Evolutionary conservation across 2,113 vertebrate genomes (phyloP).

Genomic region (Apodemus speciosus): DNA sequence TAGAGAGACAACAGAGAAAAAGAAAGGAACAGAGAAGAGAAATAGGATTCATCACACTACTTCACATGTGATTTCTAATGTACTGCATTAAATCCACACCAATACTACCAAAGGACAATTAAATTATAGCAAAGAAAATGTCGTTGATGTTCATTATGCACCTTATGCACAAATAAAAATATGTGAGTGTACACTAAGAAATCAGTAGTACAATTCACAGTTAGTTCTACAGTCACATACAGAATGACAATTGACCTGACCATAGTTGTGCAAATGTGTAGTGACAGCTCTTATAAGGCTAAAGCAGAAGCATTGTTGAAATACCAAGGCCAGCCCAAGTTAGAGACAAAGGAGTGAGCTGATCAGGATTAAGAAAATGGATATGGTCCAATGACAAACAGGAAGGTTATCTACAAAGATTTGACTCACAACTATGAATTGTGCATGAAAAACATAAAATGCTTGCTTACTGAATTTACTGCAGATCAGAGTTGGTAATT

Average conservation of each 20-base stretch:
- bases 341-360: not conserved
- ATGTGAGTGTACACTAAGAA: not conserved
- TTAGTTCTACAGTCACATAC: not conserved
- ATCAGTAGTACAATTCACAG: not conserved
- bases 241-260: not conserved
- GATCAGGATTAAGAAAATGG: not conserved
- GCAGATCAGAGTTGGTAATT: not conserved
- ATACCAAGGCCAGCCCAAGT: not conserved
- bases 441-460: not conserved
- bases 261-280: not conserved
- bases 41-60: not conserved
- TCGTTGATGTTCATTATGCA: not conserved
- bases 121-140: not conserved
- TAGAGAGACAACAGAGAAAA: not conserved
- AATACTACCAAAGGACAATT: not conserved
- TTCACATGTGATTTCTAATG: not conserved
- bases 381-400: not conserved
- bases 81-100: not conserved
- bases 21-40: not conserved
- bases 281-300: not conserved
- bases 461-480: not conserved
- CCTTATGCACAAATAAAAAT: not conserved
- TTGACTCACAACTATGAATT: not conserved
- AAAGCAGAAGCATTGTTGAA: not conserved
- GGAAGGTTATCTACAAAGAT: not conserved